Conservation (phyloP, 2,113 vertebrate genomes). For the Chaetodon auriga region DNA sequence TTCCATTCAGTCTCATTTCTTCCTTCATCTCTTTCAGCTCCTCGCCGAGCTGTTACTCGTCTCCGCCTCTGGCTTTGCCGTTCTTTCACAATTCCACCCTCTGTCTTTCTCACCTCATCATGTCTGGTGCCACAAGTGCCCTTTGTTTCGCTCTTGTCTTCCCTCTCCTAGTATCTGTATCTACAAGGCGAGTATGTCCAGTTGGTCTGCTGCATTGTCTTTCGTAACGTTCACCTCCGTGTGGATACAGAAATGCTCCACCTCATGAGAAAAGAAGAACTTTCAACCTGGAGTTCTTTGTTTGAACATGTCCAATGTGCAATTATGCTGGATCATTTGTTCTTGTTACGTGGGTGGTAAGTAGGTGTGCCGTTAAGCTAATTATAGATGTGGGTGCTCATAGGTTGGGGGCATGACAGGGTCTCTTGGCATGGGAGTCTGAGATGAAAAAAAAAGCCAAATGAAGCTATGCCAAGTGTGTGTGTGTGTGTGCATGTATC, state of each 20-base stretch:
- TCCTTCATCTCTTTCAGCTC: neutral
- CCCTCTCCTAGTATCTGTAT: slow-evolving; percentile 14
- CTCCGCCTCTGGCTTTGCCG: slow-evolving; percentile 7
- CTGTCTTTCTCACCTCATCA: slow-evolving; percentile 25
- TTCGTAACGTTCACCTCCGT: slow-evolving; percentile 29
- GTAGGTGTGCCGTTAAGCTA: slow-evolving; percentile 73
- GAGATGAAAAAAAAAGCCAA: slow-evolving; percentile 9
- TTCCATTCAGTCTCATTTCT: slow-evolving; percentile 29
- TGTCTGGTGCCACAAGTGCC: slow-evolving; percentile 19
- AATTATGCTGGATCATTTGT: slow-evolving; percentile 78
- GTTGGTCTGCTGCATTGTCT: slow-evolving; percentile 5
- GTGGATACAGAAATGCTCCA: slow-evolving; percentile 43
- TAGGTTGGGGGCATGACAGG: slow-evolving; percentile 61
- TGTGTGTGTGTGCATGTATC: slow-evolving; percentile 8
- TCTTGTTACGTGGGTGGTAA: slow-evolving; percentile 77
- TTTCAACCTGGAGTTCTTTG: slow-evolving; percentile 50
- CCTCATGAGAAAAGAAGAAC: slow-evolving; percentile 62
- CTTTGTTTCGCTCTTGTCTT: slow-evolving; percentile 14
- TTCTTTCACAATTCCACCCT: neutral
- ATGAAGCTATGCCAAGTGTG: slow-evolving; percentile 9
- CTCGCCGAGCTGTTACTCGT: neutral
- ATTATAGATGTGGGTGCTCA: slow-evolving; percentile 76
- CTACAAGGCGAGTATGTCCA: slow-evolving; percentile 31
- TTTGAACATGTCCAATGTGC: slow-evolving; percentile 75
- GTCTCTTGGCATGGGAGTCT: slow-evolving; percentile 58